Evolutionary conservation across 2,797 vertebrate species (phyloP).

Genomic region (Avahi laniger): DNA sequence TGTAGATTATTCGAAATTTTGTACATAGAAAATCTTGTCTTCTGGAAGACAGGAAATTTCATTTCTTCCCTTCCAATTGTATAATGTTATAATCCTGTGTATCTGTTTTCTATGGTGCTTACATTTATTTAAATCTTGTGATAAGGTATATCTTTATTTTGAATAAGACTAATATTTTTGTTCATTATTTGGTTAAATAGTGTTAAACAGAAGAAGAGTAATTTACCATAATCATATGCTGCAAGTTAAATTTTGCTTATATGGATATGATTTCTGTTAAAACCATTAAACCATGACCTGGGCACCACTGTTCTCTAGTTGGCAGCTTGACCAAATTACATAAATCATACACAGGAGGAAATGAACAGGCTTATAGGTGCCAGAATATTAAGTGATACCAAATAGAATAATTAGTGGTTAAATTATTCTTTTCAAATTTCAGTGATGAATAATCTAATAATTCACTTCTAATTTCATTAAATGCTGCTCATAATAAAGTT

Average conservation of each 20-base stretch:
- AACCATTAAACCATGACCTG: background rate
- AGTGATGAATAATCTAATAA: background rate
- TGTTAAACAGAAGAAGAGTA: background rate
- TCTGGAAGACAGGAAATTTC: no score
- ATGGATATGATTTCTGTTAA: background rate
- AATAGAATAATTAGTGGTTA: background rate
- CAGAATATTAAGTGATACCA: background rate
- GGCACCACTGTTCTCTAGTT: background rate
- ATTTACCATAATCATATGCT: background rate
- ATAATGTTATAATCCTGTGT: background rate
- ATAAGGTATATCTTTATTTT: background rate
- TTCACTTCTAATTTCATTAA: constrained; percentile 4
- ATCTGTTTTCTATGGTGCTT: background rate
- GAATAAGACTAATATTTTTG: background rate
- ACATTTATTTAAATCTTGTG: background rate
- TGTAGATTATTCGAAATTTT: no score
- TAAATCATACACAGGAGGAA: background rate
- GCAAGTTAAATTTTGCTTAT: background rate
- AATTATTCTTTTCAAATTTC: constrained; percentile 7
- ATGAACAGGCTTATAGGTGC: background rate
- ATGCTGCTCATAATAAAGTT: background rate
- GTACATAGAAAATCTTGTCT: no score
- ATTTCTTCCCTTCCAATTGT: background rate
- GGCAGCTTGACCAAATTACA: background rate
- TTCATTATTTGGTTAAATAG: background rate